These are phyloP conservation scores for Petrocephalus microphthalmus DNA, from an alignment of 2,113 vertebrate species.

Conservation along the genomic window DNA sequence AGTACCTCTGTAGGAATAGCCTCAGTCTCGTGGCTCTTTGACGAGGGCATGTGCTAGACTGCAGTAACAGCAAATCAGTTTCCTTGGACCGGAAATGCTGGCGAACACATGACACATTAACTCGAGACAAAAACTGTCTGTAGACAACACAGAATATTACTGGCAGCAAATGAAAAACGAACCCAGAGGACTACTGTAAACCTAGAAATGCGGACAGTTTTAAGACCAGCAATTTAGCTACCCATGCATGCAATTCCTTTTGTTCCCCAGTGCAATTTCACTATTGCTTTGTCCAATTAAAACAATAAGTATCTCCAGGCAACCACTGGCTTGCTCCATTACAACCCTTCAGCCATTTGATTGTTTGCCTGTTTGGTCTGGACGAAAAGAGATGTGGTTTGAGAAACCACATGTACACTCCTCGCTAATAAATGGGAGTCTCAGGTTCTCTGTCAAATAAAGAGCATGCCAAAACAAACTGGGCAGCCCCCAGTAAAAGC, in stretches of 20 bases:
- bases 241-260: neutral
- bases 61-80: neutral
- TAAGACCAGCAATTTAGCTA: neutral
- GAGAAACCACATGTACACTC: constrained; percentile 16
- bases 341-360: neutral
- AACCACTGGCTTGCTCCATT: neutral
- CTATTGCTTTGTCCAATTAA: neutral
- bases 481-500: constrained; percentile 32
- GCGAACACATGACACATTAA: neutral
- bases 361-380: constrained; percentile 3
- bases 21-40: neutral
- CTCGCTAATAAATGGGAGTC: constrained; percentile 25
- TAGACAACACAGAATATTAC: neutral
- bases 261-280: neutral
- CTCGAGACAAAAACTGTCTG: neutral
- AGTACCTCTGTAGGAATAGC: neutral
- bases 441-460: constrained; percentile 31
- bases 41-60: neutral
- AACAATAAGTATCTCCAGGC: neutral
- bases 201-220: neutral
- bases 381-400: neutral
- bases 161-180: neutral
- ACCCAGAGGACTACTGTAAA: neutral
- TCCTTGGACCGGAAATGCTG: neutral
- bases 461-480: constrained; percentile 38